Percentiles rank a stretch among this genome's conserved stretches.
phyloP scores from a whole-genome alignment of 1,140 invertebrate genomes.

The Rhizoglyphus robini region DNA sequence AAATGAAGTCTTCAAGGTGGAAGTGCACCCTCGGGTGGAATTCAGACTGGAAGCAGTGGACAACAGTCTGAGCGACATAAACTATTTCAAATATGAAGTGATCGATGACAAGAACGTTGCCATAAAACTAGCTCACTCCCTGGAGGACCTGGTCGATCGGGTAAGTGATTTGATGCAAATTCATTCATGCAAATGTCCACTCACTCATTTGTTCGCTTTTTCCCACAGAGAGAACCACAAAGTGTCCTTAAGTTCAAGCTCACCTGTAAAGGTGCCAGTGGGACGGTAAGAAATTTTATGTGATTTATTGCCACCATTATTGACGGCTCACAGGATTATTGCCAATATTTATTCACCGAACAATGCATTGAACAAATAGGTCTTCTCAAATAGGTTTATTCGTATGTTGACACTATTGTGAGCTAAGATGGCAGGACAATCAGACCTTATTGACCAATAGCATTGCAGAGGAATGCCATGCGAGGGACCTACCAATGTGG shows the following conservation, averaged over 20 bases:
- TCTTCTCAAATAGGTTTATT: too few species aligned
- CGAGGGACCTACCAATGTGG: background rate
- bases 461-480: too few species aligned
- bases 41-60: conserved; percentile 54
- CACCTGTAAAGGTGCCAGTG: conserved; percentile 39
- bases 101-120: conserved; percentile 56
- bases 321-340: background rate
- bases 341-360: background rate
- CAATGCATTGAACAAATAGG: background rate
- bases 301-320: background rate
- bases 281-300: conserved; percentile 29
- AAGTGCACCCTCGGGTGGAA: conserved; percentile 56
- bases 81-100: conserved; percentile 53
- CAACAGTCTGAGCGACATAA: conserved; percentile 50
- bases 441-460: too few species aligned
- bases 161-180: conserved; percentile 35
- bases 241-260: conserved; percentile 68
- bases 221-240: conserved; percentile 39
- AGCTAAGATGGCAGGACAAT: too few species aligned
- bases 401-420: too few species aligned
- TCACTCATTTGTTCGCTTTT: background rate
- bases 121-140: conserved; percentile 51
- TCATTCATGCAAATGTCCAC: background rate
- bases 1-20: conserved; percentile 51
- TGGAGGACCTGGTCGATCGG: conserved; percentile 62